Conservation (phyloP, 2,113 vertebrate genomes). For the Columba livia region DNA sequence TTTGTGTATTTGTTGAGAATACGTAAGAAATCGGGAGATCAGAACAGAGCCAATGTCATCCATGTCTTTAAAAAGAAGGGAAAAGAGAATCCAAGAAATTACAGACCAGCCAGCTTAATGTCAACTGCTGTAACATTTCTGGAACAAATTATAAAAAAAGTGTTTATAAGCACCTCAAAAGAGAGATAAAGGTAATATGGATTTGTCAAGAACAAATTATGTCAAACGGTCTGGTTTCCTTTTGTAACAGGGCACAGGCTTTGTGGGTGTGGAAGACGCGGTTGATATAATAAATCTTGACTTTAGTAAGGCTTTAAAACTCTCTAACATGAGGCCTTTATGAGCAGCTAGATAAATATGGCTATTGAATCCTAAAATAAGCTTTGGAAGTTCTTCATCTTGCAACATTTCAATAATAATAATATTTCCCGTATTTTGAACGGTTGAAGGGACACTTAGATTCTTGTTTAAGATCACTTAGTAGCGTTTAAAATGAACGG, state of each 20-base stretch:
- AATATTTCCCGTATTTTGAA: background rate
- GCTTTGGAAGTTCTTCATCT: background rate
- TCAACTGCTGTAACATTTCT: conserved; percentile 2
- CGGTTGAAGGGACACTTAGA: background rate
- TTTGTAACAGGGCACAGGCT: background rate
- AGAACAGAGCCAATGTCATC: background rate
- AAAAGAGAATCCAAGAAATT: background rate
- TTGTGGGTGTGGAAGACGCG: background rate
- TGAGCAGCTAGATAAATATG: background rate
- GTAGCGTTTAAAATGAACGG: background rate
- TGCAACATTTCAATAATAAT: background rate
- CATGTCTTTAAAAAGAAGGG: background rate
- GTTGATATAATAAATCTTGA: background rate
- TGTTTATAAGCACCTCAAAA: background rate
- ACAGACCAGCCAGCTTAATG: conserved; percentile 39
- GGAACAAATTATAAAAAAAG: conserved; percentile 19
- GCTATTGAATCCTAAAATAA: background rate
- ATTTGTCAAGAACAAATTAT: conserved; percentile 18
- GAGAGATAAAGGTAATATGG: background rate
- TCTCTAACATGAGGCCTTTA: background rate
- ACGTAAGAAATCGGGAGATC: background rate
- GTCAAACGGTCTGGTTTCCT: background rate
- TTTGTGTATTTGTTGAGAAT: background rate
- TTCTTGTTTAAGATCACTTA: background rate
- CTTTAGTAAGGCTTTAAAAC: background rate